A percentile compares a stretch with the other conserved stretches of the same genome.
phyloP scores from a whole-genome alignment of 2,113 vertebrate genomes.

The Leptocoma aspasia region DNA sequence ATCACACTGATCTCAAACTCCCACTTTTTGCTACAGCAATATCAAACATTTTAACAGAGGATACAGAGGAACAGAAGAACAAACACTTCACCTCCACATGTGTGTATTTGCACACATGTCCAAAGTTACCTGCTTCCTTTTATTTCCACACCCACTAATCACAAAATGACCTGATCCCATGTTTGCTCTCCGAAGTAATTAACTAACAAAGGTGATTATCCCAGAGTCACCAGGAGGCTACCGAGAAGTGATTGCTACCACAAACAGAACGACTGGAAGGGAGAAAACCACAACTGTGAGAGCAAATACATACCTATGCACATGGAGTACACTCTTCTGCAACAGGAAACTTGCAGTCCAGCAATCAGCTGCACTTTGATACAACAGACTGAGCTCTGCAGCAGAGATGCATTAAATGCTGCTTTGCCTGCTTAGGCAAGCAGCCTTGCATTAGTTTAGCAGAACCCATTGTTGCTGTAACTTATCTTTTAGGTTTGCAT shows the following conservation, averaged over 20 bases:
- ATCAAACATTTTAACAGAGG: not conserved
- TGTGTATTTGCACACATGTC: not conserved
- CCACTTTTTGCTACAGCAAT: not conserved
- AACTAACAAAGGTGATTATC: slow-evolving; percentile 45
- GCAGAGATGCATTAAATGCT: not conserved
- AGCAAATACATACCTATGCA: not conserved
- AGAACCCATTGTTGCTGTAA: not conserved
- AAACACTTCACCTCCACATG: not conserved
- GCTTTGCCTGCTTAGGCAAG: not conserved
- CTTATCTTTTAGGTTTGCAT: not conserved
- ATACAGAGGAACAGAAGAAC: not conserved
- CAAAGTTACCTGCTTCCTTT: not conserved
- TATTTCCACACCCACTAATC: slow-evolving; percentile 18
- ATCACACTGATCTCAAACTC: not conserved
- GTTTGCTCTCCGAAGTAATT: slow-evolving; percentile 29
- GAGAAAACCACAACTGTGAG: not conserved
- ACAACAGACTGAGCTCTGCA: not conserved
- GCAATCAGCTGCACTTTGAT: not conserved
- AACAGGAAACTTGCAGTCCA: not conserved
- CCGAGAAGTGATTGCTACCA: not conserved
- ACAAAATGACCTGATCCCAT: not conserved
- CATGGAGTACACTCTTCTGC: not conserved
- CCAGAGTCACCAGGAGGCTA: not conserved
- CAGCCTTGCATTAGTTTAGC: not conserved
- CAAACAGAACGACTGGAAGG: not conserved